Base-by-base conservation (phyloP, 2,888 invertebrate species). In the Dicroscelio sp. region DNA sequence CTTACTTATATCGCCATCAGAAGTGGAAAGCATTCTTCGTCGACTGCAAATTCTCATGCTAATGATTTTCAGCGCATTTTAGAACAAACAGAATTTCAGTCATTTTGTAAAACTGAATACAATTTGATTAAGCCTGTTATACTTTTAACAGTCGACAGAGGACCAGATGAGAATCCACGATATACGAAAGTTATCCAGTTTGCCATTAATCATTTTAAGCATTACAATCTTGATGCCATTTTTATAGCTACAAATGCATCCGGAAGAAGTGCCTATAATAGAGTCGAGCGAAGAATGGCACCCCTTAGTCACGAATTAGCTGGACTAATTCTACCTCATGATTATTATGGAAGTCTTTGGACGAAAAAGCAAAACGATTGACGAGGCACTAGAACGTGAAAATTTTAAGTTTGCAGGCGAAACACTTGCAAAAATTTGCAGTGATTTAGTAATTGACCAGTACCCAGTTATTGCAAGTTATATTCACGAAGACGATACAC, bases 1-100 rank as follows among this genome's bases (percentile, higher is more conserved):
- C 97, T 97, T 71, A 97, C 96, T 79, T 88, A 96, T 94, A 94
- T 97, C 60, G 95, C 96, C 17, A 95, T 96, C 25, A 58, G 95
- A 35, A 91, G 91, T 55, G 95, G 93, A 2, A 96, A 95, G 79
- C 95, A 95, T 78, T 91, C 87, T 25, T 92, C 92, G 30, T 94
- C 94, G n/a, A 94, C 93, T 27, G 95, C 96, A 30, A 83, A 76
- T 43, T 89, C 94, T 20, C 96, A 95, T 90, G 93, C 43, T 38
- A n/a, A n/a, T n/a, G 6, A 52, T 52, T 20, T 52, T 6, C n/a
- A 52, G 6, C 52, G 30, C 30, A 60, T 60, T 60, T 60, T 60
- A 10, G 30, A 8, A 27, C 25, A 27, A 30, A 3, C 6, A 27
- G 60, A 27, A 27, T 60, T 60, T 30, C 1, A 1, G 10, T 25